Base-by-base conservation (phyloP, 2,888 invertebrate genomes). In the Chymomyza caudatula region DNA sequence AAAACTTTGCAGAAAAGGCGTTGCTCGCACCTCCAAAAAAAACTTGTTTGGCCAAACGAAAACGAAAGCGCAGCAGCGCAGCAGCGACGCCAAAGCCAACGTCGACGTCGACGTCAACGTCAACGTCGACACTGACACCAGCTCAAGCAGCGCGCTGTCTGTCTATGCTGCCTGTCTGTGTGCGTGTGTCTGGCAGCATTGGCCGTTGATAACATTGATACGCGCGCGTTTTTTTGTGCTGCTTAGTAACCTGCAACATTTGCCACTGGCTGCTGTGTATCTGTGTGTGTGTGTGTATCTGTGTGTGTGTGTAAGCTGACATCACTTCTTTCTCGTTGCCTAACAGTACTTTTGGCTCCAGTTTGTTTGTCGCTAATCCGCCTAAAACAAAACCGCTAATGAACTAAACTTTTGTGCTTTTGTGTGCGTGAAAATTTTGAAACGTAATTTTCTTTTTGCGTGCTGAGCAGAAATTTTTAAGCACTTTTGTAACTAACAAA, bases 1-100 rank as follows among this genome's bases (percentile, higher is more conserved):
- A 49, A 58, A 37, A 53, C 43, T 66, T 58, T 64, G 64, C 61
- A 69, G 68, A 76, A 76, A 77, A 85, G 78, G 80, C 83, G 78
- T 82, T 75, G 71, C 78, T 77, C 63, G 60, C 69, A 58, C 59
- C 63, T 63, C 65, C 25, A 61, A 49, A 67, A 70, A 65, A 17
- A 53, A 29, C 17, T 47, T 47, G 19, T 17, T 42, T 19, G n/a
- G 60, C 22, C 42, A 65, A 66, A 60, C 56, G 77, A 80, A 80
- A 85, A 76, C 65, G 83, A 76, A 77, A 73, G 69, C 73, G 66
- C 20, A 17, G 13, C 47, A 47, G 19, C 47, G 37, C 4, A 6
- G n/a, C n/a, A n/a, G n/a, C n/a, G n/a, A n/a, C n/a, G n/a, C n/a
- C n/a, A n/a, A 37, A 4, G 37, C 37, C 37, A 37, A 66, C 75